These are phyloP conservation scores for Cephus nigrinus DNA, from an alignment of 2,888 invertebrate species.

Conservation along the genomic window DNA sequence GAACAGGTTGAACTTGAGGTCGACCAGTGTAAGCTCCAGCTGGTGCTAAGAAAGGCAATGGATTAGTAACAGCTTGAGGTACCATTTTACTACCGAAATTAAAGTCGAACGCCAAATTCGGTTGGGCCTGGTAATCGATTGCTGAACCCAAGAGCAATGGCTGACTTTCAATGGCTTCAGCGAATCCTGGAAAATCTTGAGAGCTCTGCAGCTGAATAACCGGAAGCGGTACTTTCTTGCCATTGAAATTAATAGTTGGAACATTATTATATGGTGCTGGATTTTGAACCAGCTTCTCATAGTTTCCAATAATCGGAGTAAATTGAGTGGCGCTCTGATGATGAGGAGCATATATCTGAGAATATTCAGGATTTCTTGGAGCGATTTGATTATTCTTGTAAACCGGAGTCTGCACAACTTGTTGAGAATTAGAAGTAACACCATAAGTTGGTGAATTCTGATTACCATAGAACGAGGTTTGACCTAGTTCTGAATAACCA, in stretches of 20 bases:
- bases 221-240: conserved; percentile 39
- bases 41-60: conserved; percentile 31
- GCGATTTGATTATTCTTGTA: conserved; percentile 27
- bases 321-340: conserved; percentile 17
- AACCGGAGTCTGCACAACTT: conserved; percentile 24
- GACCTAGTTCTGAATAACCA: conserved; percentile 4
- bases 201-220: conserved; percentile 36
- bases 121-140: conserved; percentile 34
- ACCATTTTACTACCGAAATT: conserved; percentile 14
- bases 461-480: conserved; percentile 13
- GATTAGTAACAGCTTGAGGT: conserved; percentile 22
- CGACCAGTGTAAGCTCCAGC: conserved; percentile 24
- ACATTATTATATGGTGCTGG: neutral
- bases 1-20: conserved; percentile 42
- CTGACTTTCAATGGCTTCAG: conserved; percentile 39
- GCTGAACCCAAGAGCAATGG: conserved; percentile 38
- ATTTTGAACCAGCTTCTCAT: conserved; percentile 11
- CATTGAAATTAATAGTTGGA: conserved; percentile 22
- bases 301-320: conserved; percentile 6
- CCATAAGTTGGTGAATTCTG: conserved; percentile 4
- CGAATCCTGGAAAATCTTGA: conserved; percentile 30
- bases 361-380: conserved; percentile 5
- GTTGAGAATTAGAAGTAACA: conserved; percentile 14
- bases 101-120: conserved; percentile 36
- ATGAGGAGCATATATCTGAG: conserved; percentile 19